phyloP scores from a whole-genome alignment of 2,888 invertebrate species.

The Acrobasis suavella region DNA sequence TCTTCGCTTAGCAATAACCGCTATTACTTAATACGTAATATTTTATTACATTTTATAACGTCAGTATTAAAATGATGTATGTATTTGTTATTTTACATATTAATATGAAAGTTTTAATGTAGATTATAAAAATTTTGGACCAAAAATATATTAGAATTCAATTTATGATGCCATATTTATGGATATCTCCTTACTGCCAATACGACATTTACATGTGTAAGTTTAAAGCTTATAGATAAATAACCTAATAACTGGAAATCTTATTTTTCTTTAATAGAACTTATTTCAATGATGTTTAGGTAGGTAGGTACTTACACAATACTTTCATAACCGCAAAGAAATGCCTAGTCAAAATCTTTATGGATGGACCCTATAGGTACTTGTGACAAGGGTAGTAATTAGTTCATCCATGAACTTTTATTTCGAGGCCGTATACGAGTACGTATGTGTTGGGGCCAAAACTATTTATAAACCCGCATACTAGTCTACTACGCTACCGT shows the following conservation, averaged over 20 bases:
- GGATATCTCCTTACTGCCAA: constrained; percentile 64
- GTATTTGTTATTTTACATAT: constrained; percentile 66
- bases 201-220: constrained; percentile 68
- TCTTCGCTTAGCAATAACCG: constrained; percentile 70
- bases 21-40: constrained; percentile 37
- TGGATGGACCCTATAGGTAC: neutral
- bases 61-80: constrained; percentile 81
- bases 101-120: constrained; percentile 63
- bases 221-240: constrained; percentile 35
- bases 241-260: constrained; percentile 48
- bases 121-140: constrained; percentile 71
- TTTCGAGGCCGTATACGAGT: constrained; percentile 3
- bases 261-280: constrained; percentile 67
- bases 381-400: constrained; percentile 1
- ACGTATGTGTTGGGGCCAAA: neutral
- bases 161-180: constrained; percentile 80
- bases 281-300: constrained; percentile 25
- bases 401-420: constrained; percentile 25
- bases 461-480: constrained; percentile 13
- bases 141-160: constrained; percentile 78
- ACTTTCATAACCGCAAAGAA: constrained; percentile 37
- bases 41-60: constrained; percentile 67
- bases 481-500: constrained; percentile 12
- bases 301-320: constrained; percentile 22
- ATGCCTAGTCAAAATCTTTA: constrained; percentile 23